Base-by-base conservation (phyloP, 2,888 invertebrate species). In the Byasa hedistus region DNA sequence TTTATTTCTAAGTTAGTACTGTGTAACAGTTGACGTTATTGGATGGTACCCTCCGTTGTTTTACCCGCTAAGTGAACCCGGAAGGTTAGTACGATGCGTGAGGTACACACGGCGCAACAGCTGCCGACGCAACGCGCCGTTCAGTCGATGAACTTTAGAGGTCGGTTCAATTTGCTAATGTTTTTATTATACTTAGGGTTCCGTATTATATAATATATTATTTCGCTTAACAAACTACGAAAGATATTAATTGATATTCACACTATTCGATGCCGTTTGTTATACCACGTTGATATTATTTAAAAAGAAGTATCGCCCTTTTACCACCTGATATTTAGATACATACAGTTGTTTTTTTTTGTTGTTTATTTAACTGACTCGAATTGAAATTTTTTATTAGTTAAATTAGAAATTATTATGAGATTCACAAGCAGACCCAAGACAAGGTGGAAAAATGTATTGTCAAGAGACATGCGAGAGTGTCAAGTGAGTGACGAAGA, bases 41-140 rank as follows among this genome's bases (percentile, higher is more conserved):
- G 10, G 3, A 27, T 5, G 5, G 17, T 44, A 59, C 62, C 51
- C 27, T 56, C 27, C 36, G 44, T 48, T 59, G 24, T 55, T 59
- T 63, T 57, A 64, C 21, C 12, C 51, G 57, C 59, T 48, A 12
- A 44, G 17, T 68, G 64, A 61, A 70, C 73, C 73, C 73, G 75
- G 75, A 73, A 74, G 71, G 59, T 66, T 61, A 57, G 59, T 63
- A 19, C 60, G 62, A 39, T 67, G 65, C 64, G 69, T 64, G 66
- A 72, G 72, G 70, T 69, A 64, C 61, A 66, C 57, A 64, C 58
- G 71, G 48, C 51, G 61, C 63, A 52, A 44, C 61, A 62, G 69
- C 66, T 70, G 69, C 24, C 61, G 51, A 22, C 52, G 52, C 22
- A 51, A 21, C 52, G 52, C 15, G 54, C 48, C 55, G 64, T 66